Percentiles rank a stretch among this genome's conserved stretches.
phyloP scores from a whole-genome alignment of 2,888 invertebrate genomes.

The Gasteruption jaculator region DNA sequence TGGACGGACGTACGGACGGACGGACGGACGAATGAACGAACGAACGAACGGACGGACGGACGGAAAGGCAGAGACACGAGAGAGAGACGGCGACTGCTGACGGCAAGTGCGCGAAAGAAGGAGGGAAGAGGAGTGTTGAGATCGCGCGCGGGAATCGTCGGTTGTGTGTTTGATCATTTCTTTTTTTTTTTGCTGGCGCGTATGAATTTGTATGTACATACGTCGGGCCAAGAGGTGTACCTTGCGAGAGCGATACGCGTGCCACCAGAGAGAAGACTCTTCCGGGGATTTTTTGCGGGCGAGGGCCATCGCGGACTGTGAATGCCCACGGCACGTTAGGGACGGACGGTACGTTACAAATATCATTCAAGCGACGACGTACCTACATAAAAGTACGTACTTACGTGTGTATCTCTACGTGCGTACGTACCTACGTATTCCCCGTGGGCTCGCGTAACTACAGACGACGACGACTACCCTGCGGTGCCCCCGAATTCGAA shows the following conservation, averaged over 20 bases:
- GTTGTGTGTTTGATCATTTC: constrained; percentile 43
- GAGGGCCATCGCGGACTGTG: constrained; percentile 32
- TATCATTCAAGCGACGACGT: too few species aligned
- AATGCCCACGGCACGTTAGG: constrained; percentile 37
- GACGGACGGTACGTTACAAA: constrained; percentile 16
- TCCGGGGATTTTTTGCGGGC: constrained; percentile 36
- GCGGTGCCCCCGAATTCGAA: too few species aligned
- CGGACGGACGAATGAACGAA: constrained; percentile 7
- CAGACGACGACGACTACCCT: too few species aligned
- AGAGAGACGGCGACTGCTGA: constrained; percentile 34
- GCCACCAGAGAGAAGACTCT: too few species aligned
- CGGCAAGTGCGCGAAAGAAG: constrained; percentile 44
- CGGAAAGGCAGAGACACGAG: constrained; percentile 13
- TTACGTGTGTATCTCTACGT: too few species aligned
- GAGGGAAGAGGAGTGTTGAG: constrained; percentile 45
- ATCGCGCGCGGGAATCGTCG: constrained; percentile 48
- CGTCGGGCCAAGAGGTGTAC: constrained; percentile 25
- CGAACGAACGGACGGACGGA: constrained; percentile 17
- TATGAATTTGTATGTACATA: too few species aligned
- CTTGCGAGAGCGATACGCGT: constrained; percentile 36
- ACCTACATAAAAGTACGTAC: too few species aligned
- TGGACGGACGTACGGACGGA: constrained; percentile 13
- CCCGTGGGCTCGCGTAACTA: constrained; percentile 5
- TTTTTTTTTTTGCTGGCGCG: constrained; percentile 32
- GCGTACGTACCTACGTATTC: constrained; percentile 1